Percentiles rank a stretch among this genome's conserved stretches.
These are phyloP conservation scores for Gallinago undulata DNA, from an alignment of 2,113 vertebrate species.

Conservation along the genomic window DNA sequence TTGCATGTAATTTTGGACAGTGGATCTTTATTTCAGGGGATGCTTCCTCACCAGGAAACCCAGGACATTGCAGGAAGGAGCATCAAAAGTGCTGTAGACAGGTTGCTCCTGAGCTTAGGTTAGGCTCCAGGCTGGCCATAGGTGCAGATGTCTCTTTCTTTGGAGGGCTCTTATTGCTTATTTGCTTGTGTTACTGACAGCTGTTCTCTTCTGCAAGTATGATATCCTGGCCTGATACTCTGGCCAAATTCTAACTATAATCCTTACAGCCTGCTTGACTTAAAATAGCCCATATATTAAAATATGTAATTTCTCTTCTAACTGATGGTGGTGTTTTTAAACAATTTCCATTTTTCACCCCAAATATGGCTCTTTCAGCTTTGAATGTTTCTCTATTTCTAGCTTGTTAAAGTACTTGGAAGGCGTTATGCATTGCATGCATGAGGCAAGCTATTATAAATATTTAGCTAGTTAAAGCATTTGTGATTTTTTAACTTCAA, in stretches of 20 bases:
- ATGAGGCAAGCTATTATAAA: slow-evolving; percentile 46
- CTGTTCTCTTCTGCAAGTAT: slow-evolving; percentile 9
- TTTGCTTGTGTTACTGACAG: background rate
- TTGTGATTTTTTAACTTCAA: slow-evolving; percentile 17
- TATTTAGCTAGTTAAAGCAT: slow-evolving; percentile 55
- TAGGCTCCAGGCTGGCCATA: background rate
- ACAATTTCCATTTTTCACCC: slow-evolving; percentile 55
- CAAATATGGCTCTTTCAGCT: slow-evolving; percentile 44
- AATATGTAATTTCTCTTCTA: slow-evolving; percentile 29
- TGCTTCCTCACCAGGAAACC: background rate
- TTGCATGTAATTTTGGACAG: background rate
- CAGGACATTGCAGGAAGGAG: background rate
- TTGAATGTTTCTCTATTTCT: slow-evolving; percentile 48
- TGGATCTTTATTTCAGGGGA: background rate
- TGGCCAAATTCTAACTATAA: slow-evolving; percentile 24
- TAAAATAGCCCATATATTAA: slow-evolving; percentile 31
- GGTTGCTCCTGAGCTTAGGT: background rate
- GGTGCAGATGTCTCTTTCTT: background rate
- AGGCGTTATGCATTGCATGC: background rate
- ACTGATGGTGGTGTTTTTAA: slow-evolving; percentile 25
- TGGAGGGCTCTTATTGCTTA: background rate
- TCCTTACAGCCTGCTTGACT: slow-evolving; percentile 17
- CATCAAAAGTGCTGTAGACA: background rate
- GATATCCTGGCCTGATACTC: background rate
- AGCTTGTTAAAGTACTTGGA: slow-evolving; percentile 53